Evolutionary conservation across 2,888 invertebrate species (phyloP).

Genomic region (Ennomos erosarius): DNA sequence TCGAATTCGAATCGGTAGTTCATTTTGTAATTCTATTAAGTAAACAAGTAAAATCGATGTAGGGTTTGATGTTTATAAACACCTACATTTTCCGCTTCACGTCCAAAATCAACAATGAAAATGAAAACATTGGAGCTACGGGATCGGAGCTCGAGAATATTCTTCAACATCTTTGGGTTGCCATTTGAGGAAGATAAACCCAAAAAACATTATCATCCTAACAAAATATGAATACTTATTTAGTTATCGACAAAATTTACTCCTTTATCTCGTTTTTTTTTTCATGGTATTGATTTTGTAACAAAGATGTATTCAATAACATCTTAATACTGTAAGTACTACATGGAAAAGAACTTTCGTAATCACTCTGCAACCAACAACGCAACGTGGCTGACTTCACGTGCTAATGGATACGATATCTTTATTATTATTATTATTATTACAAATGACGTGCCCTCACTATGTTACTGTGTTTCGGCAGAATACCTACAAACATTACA

Average conservation of each 20-base stretch:
- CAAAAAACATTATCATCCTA: not conserved
- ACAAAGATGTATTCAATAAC: slow-evolving; percentile 45
- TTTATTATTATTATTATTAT: slow-evolving; percentile 44
- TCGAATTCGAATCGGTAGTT: slow-evolving; percentile 29
- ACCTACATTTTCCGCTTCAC: slow-evolving; percentile 35
- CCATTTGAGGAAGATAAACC: not conserved
- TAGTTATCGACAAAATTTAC: not conserved
- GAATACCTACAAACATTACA: slow-evolving; percentile 16
- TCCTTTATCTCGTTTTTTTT: not conserved
- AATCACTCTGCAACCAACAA: slow-evolving; percentile 46
- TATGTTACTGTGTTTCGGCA: slow-evolving; percentile 24
- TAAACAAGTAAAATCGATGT: slow-evolving; percentile 24
- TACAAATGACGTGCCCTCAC: no score
- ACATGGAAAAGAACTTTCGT: slow-evolving; percentile 46
- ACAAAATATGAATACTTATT: slow-evolving; percentile 2
- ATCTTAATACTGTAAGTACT: slow-evolving; percentile 36
- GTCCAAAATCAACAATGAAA: slow-evolving; percentile 36
- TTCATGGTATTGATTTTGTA: slow-evolving; percentile 8
- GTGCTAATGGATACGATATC: slow-evolving; percentile 54
- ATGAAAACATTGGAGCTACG: slow-evolving; percentile 21
- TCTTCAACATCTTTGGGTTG: slow-evolving; percentile 17
- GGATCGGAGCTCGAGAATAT: slow-evolving; percentile 17
- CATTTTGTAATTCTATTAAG: slow-evolving; percentile 23
- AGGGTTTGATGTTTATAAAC: slow-evolving; percentile 42
- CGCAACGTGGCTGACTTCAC: slow-evolving; percentile 50